Percentiles rank a stretch among this genome's conserved stretches.
phyloP scores from a whole-genome alignment of 2,888 invertebrate genomes.

The Hypsopygia costalis region DNA sequence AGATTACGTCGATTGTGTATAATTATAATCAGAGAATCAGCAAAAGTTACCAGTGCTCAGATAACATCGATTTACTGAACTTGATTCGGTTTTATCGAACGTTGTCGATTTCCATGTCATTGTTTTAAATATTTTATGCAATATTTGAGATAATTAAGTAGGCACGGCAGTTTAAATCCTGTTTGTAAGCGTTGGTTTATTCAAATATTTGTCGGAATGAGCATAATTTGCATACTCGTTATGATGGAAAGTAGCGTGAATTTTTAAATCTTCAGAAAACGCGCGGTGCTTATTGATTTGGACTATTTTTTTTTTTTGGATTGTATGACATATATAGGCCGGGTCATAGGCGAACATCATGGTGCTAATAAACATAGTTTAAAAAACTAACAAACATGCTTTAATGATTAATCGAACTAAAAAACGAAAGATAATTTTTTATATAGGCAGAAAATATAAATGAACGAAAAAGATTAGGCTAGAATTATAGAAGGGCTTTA shows the following conservation, averaged over 20 bases:
- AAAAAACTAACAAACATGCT: too few relatives aligned
- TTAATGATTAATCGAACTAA: too few relatives aligned
- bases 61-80: not conserved
- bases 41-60: not conserved
- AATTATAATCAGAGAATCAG: not conserved
- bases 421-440: too few relatives aligned
- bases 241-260: not conserved
- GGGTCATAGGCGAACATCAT: too few relatives aligned
- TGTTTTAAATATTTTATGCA: not conserved
- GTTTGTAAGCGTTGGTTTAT: not conserved
- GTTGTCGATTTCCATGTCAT: not conserved
- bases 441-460: too few relatives aligned
- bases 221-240: not conserved
- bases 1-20: too few relatives aligned
- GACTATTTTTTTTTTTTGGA: too few relatives aligned
- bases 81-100: not conserved
- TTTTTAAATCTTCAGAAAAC: not conserved
- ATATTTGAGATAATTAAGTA: not conserved
- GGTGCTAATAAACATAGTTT: too few relatives aligned
- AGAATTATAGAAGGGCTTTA: too few relatives aligned
- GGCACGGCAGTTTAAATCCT: not conserved
- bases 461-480: too few relatives aligned
- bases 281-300: too few relatives aligned
- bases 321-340: too few relatives aligned
- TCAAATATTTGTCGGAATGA: not conserved